Evolutionary conservation across 2,113 vertebrate species (phyloP).

Genomic region (Heterocephalus glaber): DNA sequence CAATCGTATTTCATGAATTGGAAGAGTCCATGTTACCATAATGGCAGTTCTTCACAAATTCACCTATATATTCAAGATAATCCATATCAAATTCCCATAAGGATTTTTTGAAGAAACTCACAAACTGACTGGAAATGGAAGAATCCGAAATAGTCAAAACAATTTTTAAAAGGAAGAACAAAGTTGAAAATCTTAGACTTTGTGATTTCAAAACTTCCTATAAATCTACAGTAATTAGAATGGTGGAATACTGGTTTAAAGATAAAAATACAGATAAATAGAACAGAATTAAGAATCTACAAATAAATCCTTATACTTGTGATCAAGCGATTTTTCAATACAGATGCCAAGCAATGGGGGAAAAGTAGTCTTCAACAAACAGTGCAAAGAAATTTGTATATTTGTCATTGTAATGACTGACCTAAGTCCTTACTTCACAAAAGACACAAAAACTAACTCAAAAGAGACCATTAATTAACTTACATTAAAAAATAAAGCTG

Average conservation of each 20-base stretch:
- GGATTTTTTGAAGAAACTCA: background rate
- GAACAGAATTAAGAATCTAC: background rate
- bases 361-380: background rate
- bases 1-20: background rate
- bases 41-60: background rate
- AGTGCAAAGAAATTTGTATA: background rate
- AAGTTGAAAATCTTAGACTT: background rate
- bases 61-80: background rate
- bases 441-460: background rate
- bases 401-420: background rate
- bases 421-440: background rate
- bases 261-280: background rate
- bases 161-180: background rate
- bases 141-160: background rate
- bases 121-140: background rate
- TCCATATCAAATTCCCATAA: background rate
- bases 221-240: background rate
- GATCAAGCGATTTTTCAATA: constrained; percentile 6
- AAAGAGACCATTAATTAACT: background rate
- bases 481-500: background rate
- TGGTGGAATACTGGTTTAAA: background rate
- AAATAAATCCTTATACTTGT: background rate
- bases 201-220: constrained; percentile 21
- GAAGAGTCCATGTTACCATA: background rate
- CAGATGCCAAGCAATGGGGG: background rate